Evolutionary conservation across 1,140 invertebrate genomes (phyloP), one percentile per base, ranked within the genome.

Genomic region (Nasonia vitripennis): DNA sequence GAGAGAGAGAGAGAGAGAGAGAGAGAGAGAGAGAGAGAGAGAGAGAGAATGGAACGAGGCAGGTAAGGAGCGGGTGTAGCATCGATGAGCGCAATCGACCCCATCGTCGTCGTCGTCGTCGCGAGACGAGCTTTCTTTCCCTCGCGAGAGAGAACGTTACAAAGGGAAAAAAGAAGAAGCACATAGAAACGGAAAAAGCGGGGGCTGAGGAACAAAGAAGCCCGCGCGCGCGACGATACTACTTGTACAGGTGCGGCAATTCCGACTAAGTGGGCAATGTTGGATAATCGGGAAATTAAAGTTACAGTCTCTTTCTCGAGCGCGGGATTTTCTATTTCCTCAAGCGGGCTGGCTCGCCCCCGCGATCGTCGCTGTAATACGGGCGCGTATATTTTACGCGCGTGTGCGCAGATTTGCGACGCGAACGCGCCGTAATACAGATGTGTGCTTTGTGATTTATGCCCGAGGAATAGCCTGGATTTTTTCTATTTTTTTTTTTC

Each of bases 241-340:
- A 17, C 62, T n/a, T 11, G 17, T 62, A n/a, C 20, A 14, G 71
- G 20, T 37, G 86, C 51, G 88, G 91, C 90, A 90, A 92, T 91
- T 91, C 90, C 85, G 88, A 86, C 78, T 92, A 92, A 92, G 89
- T 89, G 90, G 89, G 89, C 90, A 90, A 91, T 92, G 87, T 75
- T 88, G 90, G 91, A 91, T 93, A 93, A 93, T 93, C 91, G 91
- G 87, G 89, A 88, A 92, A 93, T 92, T 92, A 92, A 92, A 92
- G 91, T 90, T 90, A 67, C 11, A 73, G 55, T n/a, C 34, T 37
- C 17, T 2, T 3, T 20, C 74, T 20, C 12, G 17, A 4, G 55
- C 10, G 55, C 34, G n/a, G 74, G 37, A 17, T 83, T 70, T 51
- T 48, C 37, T 23, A 48, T 78, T 78, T 78, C 20, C 48, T 70